Conservation (phyloP, 1,140 invertebrate species). For the Sogatella furcifera region DNA sequence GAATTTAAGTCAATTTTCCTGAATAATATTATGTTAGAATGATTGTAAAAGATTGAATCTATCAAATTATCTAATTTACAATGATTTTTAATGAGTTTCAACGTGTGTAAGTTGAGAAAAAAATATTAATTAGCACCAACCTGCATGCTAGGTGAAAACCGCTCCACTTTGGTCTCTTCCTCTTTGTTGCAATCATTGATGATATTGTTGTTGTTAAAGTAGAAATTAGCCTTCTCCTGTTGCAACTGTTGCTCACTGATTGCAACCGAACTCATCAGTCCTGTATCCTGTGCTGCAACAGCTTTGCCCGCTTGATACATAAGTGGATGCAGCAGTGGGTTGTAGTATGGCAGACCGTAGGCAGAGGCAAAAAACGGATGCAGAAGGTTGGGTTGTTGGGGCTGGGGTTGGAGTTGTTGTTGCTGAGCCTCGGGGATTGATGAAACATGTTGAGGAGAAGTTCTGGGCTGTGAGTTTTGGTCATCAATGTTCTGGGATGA, state of each 20-base stretch:
- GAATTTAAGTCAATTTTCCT: too few relatives aligned
- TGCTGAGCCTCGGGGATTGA: slow-evolving; percentile 4
- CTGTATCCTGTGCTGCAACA: not conserved
- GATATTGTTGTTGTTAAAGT: slow-evolving; percentile 17
- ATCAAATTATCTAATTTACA: too few relatives aligned
- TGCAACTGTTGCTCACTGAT: too few relatives aligned
- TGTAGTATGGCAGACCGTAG: slow-evolving; percentile 17
- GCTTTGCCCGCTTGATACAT: not conserved
- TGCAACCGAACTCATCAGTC: not conserved
- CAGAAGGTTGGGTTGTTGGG: slow-evolving; percentile 8
- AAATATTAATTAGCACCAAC: too few relatives aligned
- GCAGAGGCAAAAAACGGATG: slow-evolving; percentile 13
- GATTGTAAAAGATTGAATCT: too few relatives aligned
- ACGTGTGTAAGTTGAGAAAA: too few relatives aligned
- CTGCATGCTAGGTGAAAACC: too few relatives aligned
- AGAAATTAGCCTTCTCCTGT: slow-evolving; percentile 1
- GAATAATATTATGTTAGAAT: too few relatives aligned
- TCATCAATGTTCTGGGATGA: not conserved
- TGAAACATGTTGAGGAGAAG: slow-evolving; percentile 8
- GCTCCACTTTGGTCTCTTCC: slow-evolving; percentile 8
- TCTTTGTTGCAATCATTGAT: slow-evolving; percentile 5
- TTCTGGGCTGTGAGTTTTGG: slow-evolving; percentile 6
- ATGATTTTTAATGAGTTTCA: too few relatives aligned
- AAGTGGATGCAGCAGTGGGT: slow-evolving; percentile 9
- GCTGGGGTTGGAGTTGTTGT: not conserved